A percentile compares a stretch with the other conserved stretches of the same genome.
Evolutionary conservation across 2,113 vertebrate species (phyloP).

Genomic region (Ia io): DNA sequence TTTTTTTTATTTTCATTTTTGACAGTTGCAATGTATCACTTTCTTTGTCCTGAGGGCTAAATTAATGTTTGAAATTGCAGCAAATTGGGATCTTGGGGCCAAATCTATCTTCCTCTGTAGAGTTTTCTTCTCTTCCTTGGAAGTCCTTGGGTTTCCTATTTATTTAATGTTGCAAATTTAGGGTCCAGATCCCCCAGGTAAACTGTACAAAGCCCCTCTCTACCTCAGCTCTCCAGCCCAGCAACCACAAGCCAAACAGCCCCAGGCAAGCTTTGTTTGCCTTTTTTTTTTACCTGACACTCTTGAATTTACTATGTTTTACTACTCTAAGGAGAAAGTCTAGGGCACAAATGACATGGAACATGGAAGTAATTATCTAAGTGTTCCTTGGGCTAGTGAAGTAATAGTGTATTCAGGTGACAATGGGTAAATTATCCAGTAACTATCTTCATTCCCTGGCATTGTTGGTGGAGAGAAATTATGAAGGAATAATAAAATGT

Average conservation of each 20-base stretch:
- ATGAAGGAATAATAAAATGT: neutral
- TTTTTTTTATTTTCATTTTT: neutral
- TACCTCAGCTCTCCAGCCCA: neutral
- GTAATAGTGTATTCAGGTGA: neutral
- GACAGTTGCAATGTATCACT: constrained; percentile 60
- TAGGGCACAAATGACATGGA: neutral
- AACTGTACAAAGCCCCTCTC: neutral
- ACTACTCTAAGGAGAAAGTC: neutral
- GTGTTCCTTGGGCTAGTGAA: neutral
- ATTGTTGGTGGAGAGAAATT: neutral
- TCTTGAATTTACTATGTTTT: constrained; percentile 15
- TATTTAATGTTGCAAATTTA: neutral
- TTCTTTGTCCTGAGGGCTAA: constrained; percentile 63
- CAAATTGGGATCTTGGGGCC: constrained; percentile 50
- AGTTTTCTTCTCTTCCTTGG: constrained; percentile 7
- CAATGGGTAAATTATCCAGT: neutral
- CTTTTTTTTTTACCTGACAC: neutral
- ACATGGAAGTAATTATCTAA: neutral
- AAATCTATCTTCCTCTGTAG: constrained; percentile 60
- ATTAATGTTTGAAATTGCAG: constrained; percentile 65
- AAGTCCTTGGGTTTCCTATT: constrained; percentile 33
- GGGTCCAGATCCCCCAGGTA: neutral
- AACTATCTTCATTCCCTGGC: neutral
- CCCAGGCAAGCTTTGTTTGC: neutral
- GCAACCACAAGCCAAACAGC: neutral